Conservation (phyloP, 2,113 vertebrate species). For the Pseudolaguvia tuberculata region DNA sequence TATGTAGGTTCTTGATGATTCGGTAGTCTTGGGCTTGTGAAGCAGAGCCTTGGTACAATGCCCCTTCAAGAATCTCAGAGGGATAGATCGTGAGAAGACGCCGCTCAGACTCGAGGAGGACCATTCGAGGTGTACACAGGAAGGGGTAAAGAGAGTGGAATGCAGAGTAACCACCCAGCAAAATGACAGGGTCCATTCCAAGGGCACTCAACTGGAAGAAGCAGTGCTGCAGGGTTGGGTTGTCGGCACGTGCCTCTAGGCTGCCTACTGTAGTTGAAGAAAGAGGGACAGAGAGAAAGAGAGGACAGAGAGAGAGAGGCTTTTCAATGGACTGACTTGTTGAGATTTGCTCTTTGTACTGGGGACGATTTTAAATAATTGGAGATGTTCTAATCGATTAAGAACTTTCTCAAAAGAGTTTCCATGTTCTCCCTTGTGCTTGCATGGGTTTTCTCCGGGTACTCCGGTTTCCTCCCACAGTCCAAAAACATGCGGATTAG, state of each 20-base stretch:
- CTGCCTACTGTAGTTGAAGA: conserved; percentile 55
- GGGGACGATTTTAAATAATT: neutral
- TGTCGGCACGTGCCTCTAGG: conserved; percentile 52
- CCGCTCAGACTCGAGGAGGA: conserved; percentile 59
- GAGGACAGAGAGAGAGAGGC: neutral
- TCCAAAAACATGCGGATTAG: too few relatives aligned
- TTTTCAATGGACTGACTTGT: neutral
- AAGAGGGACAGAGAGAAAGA: neutral
- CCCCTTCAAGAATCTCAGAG: conserved; percentile 62
- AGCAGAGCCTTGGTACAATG: conserved; percentile 62
- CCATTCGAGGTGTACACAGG: conserved; percentile 59
- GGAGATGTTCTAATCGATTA: neutral
- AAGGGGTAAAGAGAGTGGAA: conserved; percentile 62
- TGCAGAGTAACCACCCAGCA: conserved; percentile 58
- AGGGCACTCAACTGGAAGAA: conserved; percentile 64
- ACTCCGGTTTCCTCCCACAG: too few relatives aligned
- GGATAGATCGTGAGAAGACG: conserved; percentile 61
- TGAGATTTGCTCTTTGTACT: neutral
- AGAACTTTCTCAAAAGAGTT: too few relatives aligned
- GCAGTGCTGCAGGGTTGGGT: conserved; percentile 60
- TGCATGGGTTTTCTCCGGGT: too few relatives aligned
- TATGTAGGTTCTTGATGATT: conserved; percentile 63
- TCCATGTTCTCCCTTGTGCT: too few relatives aligned
- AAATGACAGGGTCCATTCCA: conserved; percentile 66
- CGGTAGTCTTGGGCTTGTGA: conserved; percentile 56